Evolutionary conservation across 2,888 invertebrate genomes (phyloP).

Genomic region (Athalia circularis): DNA sequence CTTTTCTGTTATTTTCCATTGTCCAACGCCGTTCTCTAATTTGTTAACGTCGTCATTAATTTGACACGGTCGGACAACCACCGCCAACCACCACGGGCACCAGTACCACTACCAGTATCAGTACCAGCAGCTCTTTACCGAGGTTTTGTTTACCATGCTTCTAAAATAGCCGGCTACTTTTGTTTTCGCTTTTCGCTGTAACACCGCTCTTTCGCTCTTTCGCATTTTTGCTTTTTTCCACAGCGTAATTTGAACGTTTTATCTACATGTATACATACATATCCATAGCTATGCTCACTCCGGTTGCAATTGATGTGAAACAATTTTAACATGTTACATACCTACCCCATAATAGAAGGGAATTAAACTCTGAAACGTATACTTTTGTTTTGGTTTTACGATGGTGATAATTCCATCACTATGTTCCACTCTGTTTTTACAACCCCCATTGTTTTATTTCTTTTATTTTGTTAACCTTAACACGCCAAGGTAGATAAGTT

Average conservation of each 20-base stretch:
- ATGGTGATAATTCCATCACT: background rate
- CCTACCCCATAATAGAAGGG: background rate
- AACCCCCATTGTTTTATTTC: background rate
- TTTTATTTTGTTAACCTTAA: background rate
- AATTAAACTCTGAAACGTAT: conserved; percentile 6
- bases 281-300: background rate
- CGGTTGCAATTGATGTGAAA: conserved; percentile 25
- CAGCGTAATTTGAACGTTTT: too few relatives aligned
- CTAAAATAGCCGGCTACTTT: background rate
- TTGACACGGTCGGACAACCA: conserved; percentile 19
- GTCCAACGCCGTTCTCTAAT: conserved; percentile 10
- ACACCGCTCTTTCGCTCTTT: background rate
- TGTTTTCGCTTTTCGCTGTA: conserved; percentile 6
- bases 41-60: conserved; percentile 37
- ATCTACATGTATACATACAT: too few relatives aligned
- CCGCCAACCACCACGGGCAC: background rate
- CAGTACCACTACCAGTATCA: too few relatives aligned
- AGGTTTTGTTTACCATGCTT: conserved; percentile 15
- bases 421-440: background rate
- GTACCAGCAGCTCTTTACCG: background rate
- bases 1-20: conserved; percentile 35
- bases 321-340: conserved; percentile 8
- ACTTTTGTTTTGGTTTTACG: conserved; percentile 1
- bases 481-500: background rate
- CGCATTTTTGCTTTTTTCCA: background rate